Percentiles rank a stretch among this genome's conserved stretches.
These are phyloP conservation scores for Trogon melanurus DNA, from an alignment of 2,113 vertebrate genomes.

Conservation along the genomic window DNA sequence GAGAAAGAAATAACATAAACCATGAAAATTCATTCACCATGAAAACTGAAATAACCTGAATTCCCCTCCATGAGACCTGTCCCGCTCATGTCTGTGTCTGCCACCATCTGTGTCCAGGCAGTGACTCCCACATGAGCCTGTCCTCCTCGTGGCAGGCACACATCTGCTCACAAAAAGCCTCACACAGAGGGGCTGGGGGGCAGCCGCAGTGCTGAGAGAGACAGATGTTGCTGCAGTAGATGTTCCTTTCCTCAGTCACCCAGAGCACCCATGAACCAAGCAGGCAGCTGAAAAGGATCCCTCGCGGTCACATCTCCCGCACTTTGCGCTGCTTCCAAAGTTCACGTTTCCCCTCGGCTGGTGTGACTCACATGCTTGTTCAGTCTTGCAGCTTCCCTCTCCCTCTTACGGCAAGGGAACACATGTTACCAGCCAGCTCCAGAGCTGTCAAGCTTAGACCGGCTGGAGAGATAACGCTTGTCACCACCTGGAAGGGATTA, in stretches of 20 bases:
- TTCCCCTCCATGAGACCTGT: neutral
- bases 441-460: neutral
- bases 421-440: neutral
- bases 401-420: neutral
- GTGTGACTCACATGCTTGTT: neutral
- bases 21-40: neutral
- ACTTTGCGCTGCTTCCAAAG: neutral
- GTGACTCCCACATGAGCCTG: accelerated
- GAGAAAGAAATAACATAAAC: neutral
- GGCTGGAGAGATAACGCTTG: neutral
- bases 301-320: neutral
- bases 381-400: conserved; percentile 35
- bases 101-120: neutral
- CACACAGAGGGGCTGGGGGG: neutral
- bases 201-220: neutral
- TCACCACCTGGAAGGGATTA: conserved; percentile 43
- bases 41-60: neutral
- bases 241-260: neutral
- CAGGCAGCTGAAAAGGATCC: neutral
- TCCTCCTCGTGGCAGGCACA: accelerated
- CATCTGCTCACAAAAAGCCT: neutral
- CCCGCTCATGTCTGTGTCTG: neutral
- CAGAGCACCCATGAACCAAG: neutral
- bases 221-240: neutral
- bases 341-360: conserved; percentile 24